Conservation (phyloP, 2,113 vertebrate genomes). For the Oryzias woworae region DNA sequence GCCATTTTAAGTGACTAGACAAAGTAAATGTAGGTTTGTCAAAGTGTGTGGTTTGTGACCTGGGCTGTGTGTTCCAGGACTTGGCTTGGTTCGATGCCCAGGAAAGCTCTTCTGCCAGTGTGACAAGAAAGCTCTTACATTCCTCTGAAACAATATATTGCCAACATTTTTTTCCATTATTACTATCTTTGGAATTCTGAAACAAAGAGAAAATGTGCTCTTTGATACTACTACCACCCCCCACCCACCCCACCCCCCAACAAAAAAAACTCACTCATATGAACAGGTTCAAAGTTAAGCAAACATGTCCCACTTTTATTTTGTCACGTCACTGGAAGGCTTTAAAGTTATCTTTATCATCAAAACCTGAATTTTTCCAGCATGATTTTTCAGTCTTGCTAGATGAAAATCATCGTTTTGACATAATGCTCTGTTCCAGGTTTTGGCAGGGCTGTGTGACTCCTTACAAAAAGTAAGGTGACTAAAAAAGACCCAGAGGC, state of each 20-base stretch:
- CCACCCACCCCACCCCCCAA: no score
- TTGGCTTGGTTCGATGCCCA: constrained; percentile 62
- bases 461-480: constrained; percentile 38
- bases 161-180: constrained; percentile 40
- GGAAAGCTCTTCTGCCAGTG: constrained; percentile 59
- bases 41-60: constrained; percentile 66
- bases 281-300: no score
- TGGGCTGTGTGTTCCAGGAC: constrained; percentile 54
- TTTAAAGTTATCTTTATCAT: constrained; percentile 2
- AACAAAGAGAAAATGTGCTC: neutral
- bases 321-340: constrained; percentile 3
- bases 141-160: constrained; percentile 68
- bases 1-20: constrained; percentile 71
- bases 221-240: neutral
- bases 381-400: constrained; percentile 49
- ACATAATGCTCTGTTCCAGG: constrained; percentile 39
- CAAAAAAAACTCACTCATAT: constrained; percentile 12
- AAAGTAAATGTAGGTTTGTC: constrained; percentile 62
- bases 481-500: constrained; percentile 58
- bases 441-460: constrained; percentile 43
- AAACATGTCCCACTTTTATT: neutral
- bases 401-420: constrained; percentile 52
- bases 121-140: constrained; percentile 56
- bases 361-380: constrained; percentile 51
- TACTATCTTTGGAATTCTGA: neutral